Evolutionary conservation across 2,888 invertebrate species (phyloP).

Genomic region (Drosophila seclusa): DNA sequence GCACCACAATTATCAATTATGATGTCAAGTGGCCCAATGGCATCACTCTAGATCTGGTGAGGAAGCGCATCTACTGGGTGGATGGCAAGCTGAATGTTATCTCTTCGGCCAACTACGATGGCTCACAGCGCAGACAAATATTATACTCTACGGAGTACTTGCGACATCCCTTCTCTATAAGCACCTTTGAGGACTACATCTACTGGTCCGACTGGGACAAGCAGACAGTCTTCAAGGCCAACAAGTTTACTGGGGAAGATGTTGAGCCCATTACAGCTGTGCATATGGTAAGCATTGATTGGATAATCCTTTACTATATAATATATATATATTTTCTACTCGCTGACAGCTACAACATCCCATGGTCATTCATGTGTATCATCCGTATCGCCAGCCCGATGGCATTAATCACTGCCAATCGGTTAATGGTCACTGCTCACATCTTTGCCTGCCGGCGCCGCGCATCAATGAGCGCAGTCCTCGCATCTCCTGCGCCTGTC

Average conservation of each 20-base stretch:
- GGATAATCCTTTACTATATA: neutral
- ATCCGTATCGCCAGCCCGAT: slow-evolving; percentile 96
- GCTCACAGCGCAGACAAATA: slow-evolving; percentile 91
- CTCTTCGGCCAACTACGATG: slow-evolving; percentile 95
- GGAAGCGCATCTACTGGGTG: slow-evolving; percentile 96
- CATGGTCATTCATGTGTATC: slow-evolving; percentile 98
- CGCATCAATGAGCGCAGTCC: slow-evolving; percentile 92
- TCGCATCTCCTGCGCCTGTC: slow-evolving; percentile 94
- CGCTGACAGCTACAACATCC: slow-evolving; percentile 91
- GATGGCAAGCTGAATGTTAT: slow-evolving; percentile 97
- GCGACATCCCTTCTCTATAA: slow-evolving; percentile 97
- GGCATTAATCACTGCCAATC: slow-evolving; percentile 96
- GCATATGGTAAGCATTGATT: slow-evolving; percentile 86
- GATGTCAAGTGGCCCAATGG: slow-evolving; percentile 99
- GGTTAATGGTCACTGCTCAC: slow-evolving; percentile 95
- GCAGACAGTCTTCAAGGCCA: slow-evolving; percentile 95
- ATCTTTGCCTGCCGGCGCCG: slow-evolving; percentile 96
- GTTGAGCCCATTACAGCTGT: slow-evolving; percentile 91
- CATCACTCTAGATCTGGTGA: slow-evolving; percentile 95
- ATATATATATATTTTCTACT: neutral
- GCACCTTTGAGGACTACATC: slow-evolving; percentile 98
- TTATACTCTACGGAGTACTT: slow-evolving; percentile 91
- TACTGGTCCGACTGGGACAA: slow-evolving; percentile 99
- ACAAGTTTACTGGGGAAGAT: slow-evolving; percentile 95
- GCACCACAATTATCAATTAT: slow-evolving; percentile 92